A percentile compares a stretch with the other conserved stretches of the same genome.
Conservation (phyloP, 2,113 vertebrate species). For the Coregonus clupeaformis region DNA sequence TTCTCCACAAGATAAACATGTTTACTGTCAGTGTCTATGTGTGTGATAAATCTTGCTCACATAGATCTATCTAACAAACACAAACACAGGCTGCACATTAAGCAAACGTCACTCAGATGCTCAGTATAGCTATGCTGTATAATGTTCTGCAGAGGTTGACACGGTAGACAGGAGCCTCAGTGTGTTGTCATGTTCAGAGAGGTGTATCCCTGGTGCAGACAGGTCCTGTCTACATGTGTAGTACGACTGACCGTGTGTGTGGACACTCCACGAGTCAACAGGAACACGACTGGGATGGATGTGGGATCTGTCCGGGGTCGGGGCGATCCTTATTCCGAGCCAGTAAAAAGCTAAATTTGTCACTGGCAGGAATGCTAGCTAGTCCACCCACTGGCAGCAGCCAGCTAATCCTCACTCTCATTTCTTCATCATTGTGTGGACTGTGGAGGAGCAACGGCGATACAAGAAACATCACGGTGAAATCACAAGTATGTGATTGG, state of each 20-base stretch:
- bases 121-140: not conserved
- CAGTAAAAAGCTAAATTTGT: conserved; percentile 64
- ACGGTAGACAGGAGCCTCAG: no score
- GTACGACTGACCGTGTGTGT: conserved; percentile 34
- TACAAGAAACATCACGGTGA: not conserved
- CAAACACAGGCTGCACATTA: no score
- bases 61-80: no score
- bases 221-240: conserved; percentile 54
- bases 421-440: not conserved
- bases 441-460: not conserved
- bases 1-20: no score
- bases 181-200: conserved; percentile 15
- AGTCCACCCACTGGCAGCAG: not conserved
- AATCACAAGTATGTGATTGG: not conserved
- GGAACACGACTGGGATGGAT: conserved; percentile 55
- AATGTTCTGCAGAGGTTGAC: no score
- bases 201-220: conserved; percentile 23
- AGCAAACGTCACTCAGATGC: no score
- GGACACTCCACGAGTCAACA: conserved; percentile 20
- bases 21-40: no score
- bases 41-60: no score
- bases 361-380: conserved; percentile 42
- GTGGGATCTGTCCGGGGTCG: conserved; percentile 65
- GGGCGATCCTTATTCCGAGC: conserved; percentile 59
- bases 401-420: conserved; percentile 41